phyloP scores from a whole-genome alignment of 1,140 invertebrate species.

The Micrasema longulum region DNA sequence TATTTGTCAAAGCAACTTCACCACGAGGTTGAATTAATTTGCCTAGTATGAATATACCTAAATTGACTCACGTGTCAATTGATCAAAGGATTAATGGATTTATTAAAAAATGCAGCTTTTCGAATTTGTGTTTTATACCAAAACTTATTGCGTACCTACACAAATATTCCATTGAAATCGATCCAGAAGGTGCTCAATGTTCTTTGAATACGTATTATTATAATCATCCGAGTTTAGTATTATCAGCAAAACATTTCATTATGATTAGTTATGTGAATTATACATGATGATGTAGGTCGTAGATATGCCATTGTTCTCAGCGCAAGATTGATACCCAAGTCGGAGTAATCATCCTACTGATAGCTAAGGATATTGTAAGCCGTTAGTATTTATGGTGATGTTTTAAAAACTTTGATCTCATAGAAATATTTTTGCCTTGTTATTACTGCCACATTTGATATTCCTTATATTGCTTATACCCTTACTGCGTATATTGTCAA shows the following conservation, averaged over 20 bases:
- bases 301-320: too few species aligned
- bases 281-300: too few species aligned
- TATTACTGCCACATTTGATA: too few species aligned
- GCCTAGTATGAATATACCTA: too few species aligned
- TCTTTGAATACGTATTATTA: background rate
- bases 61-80: background rate
- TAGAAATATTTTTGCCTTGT: too few species aligned
- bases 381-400: too few species aligned
- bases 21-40: background rate
- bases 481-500: too few species aligned
- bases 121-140: background rate
- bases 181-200: background rate
- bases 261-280: slow-evolving; percentile 2
- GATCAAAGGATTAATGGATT: background rate
- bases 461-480: too few species aligned
- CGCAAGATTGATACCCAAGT: too few species aligned
- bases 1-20: background rate
- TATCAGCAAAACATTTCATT: background rate
- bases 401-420: too few species aligned
- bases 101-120: background rate
- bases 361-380: too few species aligned
- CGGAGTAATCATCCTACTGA: too few species aligned
- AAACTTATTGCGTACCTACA: background rate
- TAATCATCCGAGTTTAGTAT: background rate
- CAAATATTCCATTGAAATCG: background rate